A percentile compares a stretch with the other conserved stretches of the same genome.
These are phyloP conservation scores for Anomalospiza imberbis DNA, from an alignment of 2,797 vertebrate species.

Conservation along the genomic window DNA sequence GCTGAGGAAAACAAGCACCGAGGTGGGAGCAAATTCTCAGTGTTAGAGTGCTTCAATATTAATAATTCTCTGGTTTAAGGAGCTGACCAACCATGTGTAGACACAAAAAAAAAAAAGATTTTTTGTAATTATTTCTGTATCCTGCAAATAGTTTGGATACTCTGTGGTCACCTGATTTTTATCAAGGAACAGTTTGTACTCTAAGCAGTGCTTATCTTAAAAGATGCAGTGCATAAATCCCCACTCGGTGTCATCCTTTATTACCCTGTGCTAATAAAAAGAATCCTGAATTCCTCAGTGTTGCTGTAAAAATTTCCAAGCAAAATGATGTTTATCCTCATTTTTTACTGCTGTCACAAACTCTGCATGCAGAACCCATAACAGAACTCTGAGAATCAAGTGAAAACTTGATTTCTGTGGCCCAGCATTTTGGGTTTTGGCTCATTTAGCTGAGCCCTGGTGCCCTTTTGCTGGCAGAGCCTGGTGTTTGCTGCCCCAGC, in stretches of 20 bases:
- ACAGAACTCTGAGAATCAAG: background rate
- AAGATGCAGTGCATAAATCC: background rate
- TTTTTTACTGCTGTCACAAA: background rate
- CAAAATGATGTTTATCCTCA: background rate
- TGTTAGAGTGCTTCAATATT: background rate
- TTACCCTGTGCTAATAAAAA: background rate
- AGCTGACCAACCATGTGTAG: background rate
- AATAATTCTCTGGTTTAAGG: background rate
- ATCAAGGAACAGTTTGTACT: background rate
- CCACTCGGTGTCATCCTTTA: background rate
- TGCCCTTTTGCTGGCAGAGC: background rate
- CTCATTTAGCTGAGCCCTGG: background rate
- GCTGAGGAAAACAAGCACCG: background rate
- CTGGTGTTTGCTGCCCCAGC: background rate
- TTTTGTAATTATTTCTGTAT: background rate
- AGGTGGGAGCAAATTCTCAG: background rate
- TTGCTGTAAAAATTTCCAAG: background rate
- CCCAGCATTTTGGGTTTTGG: background rate
- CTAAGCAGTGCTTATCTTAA: background rate
- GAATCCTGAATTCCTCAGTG: background rate
- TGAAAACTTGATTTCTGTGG: background rate
- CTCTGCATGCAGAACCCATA: accelerated
- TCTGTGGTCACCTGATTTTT: background rate
- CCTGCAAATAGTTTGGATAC: background rate
- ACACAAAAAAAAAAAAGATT: background rate